These are phyloP conservation scores for Pentamera pediparva DNA, from an alignment of 53 echinoderm and acorn worm genomes.

Conservation along the genomic window DNA sequence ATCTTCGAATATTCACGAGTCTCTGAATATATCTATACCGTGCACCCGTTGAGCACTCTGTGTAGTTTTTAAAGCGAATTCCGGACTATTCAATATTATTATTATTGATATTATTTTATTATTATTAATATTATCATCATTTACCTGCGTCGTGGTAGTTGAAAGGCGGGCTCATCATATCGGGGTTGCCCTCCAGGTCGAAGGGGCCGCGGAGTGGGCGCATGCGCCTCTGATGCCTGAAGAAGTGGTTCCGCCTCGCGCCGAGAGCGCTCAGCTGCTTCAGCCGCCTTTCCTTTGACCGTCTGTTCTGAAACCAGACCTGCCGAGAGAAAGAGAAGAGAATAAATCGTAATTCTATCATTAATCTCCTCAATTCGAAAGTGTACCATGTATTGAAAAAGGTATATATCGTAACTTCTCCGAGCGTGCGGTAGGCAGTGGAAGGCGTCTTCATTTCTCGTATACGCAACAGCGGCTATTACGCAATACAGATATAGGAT, in stretches of 20 bases:
- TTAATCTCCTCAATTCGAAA: not conserved
- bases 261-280: constrained; percentile 98
- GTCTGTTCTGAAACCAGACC: constrained; percentile 98
- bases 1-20: no score
- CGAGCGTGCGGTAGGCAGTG: no score
- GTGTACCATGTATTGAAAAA: no score
- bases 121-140: not conserved
- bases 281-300: constrained; percentile 93
- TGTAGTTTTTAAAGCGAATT: not conserved
- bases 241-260: constrained; percentile 93
- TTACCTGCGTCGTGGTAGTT: constrained; percentile 84
- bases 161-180: constrained; percentile 97
- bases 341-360: not conserved
- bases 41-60: not conserved
- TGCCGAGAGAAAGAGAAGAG: constrained; percentile 19
- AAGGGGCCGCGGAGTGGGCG: constrained; percentile 93
- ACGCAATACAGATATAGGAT: no score
- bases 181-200: constrained; percentile 92
- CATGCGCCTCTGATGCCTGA: constrained; percentile 93
- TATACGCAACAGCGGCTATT: no score
- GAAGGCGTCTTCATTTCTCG: no score
- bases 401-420: no score
- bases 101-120: no score
- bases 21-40: no score
- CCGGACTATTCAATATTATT: no score